phyloP scores from a whole-genome alignment of 1,140 invertebrate genomes.

The Trichonephila inaurata region DNA sequence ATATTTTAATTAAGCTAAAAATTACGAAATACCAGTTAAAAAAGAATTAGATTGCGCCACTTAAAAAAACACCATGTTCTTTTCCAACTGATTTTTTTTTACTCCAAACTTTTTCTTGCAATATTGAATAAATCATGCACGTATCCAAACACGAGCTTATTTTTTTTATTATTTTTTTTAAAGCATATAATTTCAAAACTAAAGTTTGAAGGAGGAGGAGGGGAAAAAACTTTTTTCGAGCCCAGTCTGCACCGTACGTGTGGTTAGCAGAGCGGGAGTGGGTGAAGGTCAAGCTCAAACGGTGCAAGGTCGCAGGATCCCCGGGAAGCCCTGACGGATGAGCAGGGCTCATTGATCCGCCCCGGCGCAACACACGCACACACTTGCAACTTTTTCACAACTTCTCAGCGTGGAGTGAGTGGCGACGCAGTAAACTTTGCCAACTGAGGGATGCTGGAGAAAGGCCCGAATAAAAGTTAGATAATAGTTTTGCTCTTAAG shows the following conservation, averaged over 20 bases:
- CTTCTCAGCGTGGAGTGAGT: neutral
- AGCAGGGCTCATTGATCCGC: constrained; percentile 14
- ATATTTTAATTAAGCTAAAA: neutral
- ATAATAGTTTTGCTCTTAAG: neutral
- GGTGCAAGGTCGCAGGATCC: constrained; percentile 36
- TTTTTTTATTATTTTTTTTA: neutral
- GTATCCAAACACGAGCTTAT: neutral
- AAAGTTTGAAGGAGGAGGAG: neutral
- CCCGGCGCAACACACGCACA: neutral
- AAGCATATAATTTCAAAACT: too few species aligned
- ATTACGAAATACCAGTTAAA: neutral
- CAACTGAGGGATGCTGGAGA: neutral
- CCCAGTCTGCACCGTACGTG: neutral
- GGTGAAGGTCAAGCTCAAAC: constrained; percentile 35
- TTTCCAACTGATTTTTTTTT: neutral
- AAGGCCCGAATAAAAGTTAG: neutral
- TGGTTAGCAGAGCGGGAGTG: neutral
- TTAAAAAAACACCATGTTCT: too few species aligned
- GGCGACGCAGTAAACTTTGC: neutral
- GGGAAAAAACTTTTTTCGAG: neutral
- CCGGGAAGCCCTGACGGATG: constrained; percentile 38
- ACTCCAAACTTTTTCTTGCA: neutral
- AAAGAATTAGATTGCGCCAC: too few species aligned
- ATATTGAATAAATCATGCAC: neutral
- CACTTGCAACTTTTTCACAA: constrained; percentile 15